phyloP scores from a whole-genome alignment of 2,797 vertebrate genomes.

The Spheniscus humboldti region DNA sequence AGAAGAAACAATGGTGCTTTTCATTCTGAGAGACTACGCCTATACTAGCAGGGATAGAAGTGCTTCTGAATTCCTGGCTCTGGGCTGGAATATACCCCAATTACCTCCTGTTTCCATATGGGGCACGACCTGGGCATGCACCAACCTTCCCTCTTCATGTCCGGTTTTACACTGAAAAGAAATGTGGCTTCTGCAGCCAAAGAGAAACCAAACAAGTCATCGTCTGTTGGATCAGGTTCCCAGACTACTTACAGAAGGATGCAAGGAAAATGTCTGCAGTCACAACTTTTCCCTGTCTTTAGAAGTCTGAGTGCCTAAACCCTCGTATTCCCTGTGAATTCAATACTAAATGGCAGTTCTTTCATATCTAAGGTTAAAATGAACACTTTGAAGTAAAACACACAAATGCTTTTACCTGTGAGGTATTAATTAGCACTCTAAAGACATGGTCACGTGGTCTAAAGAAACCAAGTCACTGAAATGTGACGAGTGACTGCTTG shows the following conservation, averaged over 20 bases:
- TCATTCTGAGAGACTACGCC: constrained; percentile 9
- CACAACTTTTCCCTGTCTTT: neutral
- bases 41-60: neutral
- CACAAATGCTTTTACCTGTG: constrained; percentile 1
- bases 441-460: neutral
- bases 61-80: neutral
- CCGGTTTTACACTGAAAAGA: neutral
- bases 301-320: constrained; percentile 18
- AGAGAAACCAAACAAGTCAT: neutral
- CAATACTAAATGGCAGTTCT: neutral
- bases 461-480: neutral
- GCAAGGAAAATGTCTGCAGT: neutral
- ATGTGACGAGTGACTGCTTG: neutral
- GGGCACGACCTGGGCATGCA: neutral
- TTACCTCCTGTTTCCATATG: neutral
- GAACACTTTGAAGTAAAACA: constrained; percentile 3
- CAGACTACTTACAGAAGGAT: neutral
- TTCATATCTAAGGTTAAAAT: neutral
- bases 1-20: constrained; percentile 36
- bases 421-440: neutral
- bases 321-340: neutral
- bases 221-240: neutral
- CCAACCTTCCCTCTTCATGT: neutral
- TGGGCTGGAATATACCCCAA: neutral
- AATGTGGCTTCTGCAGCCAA: neutral